Evolutionary conservation across 2,888 invertebrate species (phyloP).

Genomic region (Pandemis corylana): DNA sequence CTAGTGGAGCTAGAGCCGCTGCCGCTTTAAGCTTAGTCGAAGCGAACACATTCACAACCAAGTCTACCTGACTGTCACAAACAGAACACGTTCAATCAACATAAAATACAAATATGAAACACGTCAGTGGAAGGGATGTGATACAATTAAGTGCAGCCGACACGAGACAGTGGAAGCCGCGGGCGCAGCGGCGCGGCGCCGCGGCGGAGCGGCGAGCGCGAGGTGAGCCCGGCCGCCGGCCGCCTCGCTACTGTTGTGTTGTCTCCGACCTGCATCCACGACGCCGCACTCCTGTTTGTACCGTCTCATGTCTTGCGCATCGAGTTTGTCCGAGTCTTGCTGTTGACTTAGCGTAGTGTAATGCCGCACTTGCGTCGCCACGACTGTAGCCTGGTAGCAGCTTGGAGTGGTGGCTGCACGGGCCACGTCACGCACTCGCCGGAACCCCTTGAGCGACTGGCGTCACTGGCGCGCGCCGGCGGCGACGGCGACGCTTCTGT

Average conservation of each 20-base stretch:
- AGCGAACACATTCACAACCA: conserved; percentile 53
- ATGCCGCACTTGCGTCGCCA: conserved; percentile 75
- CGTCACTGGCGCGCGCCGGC: conserved; percentile 77
- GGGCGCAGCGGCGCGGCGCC: conserved; percentile 46
- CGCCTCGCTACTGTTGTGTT: conserved; percentile 44
- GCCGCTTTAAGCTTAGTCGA: conserved; percentile 76
- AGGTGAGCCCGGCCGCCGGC: conserved; percentile 44
- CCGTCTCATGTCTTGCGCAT: conserved; percentile 77
- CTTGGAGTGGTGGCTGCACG: conserved; percentile 78
- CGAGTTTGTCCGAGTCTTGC: conserved; percentile 80
- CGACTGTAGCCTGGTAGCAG: conserved; percentile 71
- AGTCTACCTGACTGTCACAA: conserved; percentile 52
- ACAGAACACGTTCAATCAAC: conserved; percentile 54
- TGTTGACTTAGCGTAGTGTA: conserved; percentile 83
- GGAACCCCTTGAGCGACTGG: conserved; percentile 82
- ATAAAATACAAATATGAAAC: conserved; percentile 44
- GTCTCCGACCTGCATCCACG: conserved; percentile 49
- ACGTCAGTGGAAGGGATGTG: conserved; percentile 20
- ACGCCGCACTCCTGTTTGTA: conserved; percentile 70
- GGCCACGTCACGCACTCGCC: conserved; percentile 64
- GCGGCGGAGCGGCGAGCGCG: conserved; percentile 38
- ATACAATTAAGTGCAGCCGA: conserved; percentile 26
- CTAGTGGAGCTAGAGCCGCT: conserved; percentile 73
- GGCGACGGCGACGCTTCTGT: conserved; percentile 65
- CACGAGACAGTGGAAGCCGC: conserved; percentile 25